Base-by-base conservation (phyloP, 1,140 invertebrate species). In the Eumaeus atala region DNA sequence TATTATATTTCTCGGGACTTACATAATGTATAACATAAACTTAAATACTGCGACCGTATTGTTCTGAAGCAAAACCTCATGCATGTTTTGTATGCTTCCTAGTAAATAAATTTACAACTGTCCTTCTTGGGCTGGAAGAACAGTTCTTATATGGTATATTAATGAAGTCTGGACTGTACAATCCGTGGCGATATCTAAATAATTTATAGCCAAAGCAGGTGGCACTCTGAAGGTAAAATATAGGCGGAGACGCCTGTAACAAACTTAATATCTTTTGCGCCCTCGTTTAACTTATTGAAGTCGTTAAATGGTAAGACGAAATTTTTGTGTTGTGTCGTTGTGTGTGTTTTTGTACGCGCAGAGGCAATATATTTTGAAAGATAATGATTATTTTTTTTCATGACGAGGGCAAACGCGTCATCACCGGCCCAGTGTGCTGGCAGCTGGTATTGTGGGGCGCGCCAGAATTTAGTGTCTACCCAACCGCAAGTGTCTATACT, bases 151-250 rank as follows among this genome's bases (percentile, higher is more conserved):
- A 62, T 67, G 64, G 74, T 78, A 78, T 84, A 78, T 78, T 80
- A 84, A 84, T 74, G 76, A 75, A 78, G 65, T 66, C 68, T 59
- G 61, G 59, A 57, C 62, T 66, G 62, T 66, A 77, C 72, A 77
- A 81, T 80, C 74, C 75, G 70, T 64, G 62, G 65, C 65, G 72
- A 77, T 74, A 79, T 77, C 73, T 84, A 75, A 77, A 84, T 84
- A 82, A 84, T 80, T 84, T 80, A 80, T 78, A 54, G 63, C 70
- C 51, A 54, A 66, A 70, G 58, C 75, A 73, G 73, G 72, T 80
- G 71, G 72, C 69, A 64, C 66, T 53, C 55, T 54, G 66, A 72
- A 74, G 64, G 59, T 18, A 40, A 56, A 64, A 60, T 54, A 56
- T 55, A 58, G 48, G 28, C 35, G 28, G 18, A 54, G 33, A 58